Evolutionary conservation across 2,113 vertebrate genomes (phyloP).

Genomic region (Halcyon malimbica): DNA sequence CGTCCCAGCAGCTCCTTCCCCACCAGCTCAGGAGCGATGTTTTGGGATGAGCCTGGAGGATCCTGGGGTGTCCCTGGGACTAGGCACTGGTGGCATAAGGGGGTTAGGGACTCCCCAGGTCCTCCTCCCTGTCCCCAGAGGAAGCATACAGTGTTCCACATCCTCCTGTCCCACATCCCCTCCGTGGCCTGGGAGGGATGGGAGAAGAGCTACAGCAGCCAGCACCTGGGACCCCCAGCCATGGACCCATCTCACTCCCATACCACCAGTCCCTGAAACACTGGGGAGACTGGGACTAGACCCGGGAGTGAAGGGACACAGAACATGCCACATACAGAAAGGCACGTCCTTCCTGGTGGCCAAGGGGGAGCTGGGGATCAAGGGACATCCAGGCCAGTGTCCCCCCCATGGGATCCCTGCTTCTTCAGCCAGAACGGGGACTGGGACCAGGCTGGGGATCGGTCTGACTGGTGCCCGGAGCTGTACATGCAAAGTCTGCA

Average conservation of each 20-base stretch:
- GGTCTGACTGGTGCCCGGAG: not conserved
- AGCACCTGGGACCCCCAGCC: not conserved
- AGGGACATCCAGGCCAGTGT: not conserved
- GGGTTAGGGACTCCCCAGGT: not conserved
- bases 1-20: not conserved
- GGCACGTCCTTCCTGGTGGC: not conserved
- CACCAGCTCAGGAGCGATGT: not conserved
- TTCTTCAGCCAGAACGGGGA: not conserved
- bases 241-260: not conserved
- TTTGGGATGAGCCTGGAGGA: not conserved
- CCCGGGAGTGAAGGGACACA: accelerated
- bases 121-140: not conserved
- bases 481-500: not conserved
- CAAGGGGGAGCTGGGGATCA: accelerated
- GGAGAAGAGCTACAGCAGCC: not conserved
- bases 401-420: not conserved
- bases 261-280: not conserved
- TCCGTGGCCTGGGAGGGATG: too few relatives aligned
- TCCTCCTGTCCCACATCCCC: not conserved
- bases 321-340: accelerated
- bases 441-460: not conserved
- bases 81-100: accelerated
- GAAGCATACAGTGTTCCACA: accelerated
- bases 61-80: accelerated
- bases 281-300: not conserved